Conservation (phyloP, 2,888 invertebrate genomes). For the Idaea biselata region DNA sequence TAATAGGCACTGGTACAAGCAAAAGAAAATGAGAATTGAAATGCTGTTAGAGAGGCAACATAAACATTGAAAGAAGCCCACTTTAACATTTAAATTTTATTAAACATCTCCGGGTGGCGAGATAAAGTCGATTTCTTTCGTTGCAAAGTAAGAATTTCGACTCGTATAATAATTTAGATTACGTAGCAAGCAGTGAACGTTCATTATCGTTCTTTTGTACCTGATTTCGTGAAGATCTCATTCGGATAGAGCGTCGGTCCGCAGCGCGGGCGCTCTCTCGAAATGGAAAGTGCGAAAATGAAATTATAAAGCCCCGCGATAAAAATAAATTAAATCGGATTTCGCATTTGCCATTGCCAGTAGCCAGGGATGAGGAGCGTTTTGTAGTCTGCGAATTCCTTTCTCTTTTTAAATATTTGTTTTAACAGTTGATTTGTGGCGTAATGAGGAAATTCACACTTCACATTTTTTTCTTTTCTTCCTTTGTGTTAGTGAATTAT, state of each 20-base stretch:
- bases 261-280: constrained; percentile 73
- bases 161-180: constrained; percentile 81
- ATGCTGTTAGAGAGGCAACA: constrained; percentile 60
- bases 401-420: constrained; percentile 78
- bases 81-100: constrained; percentile 76
- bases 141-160: constrained; percentile 77
- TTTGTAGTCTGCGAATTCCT: constrained; percentile 74
- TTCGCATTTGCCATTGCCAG: constrained; percentile 75
- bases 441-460: constrained; percentile 76
- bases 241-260: constrained; percentile 78
- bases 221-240: constrained; percentile 80
- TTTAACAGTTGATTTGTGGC: constrained; percentile 78
- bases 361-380: constrained; percentile 74
- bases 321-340: constrained; percentile 82
- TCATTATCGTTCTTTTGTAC: constrained; percentile 81
- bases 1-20: constrained; percentile 28
- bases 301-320: constrained; percentile 80
- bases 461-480: constrained; percentile 55
- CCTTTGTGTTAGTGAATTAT: constrained; percentile 49
- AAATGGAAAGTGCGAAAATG: constrained; percentile 81
- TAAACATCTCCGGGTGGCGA: constrained; percentile 70
- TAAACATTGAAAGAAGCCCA: constrained; percentile 65
- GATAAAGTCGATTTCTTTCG: constrained; percentile 79
- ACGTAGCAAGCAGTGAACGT: constrained; percentile 79
- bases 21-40: constrained; percentile 63